Conservation (phyloP, 2,888 invertebrate species). For the Criorhina ranunculi region DNA sequence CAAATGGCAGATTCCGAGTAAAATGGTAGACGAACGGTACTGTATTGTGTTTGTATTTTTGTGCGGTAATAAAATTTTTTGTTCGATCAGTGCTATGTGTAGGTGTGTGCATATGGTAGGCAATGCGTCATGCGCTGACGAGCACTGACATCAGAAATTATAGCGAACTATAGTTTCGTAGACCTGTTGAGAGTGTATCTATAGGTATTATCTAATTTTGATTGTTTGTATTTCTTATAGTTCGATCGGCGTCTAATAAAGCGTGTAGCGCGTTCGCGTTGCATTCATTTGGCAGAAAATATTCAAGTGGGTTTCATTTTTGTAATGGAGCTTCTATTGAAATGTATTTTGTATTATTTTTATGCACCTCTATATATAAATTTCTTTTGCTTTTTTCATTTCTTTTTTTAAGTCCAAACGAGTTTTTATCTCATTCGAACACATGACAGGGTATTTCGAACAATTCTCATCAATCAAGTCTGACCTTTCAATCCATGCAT, state of each 20-base stretch:
- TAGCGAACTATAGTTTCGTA: constrained; percentile 18
- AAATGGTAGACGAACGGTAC: constrained; percentile 20
- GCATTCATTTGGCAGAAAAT: constrained; percentile 18
- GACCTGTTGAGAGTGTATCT: constrained; percentile 38
- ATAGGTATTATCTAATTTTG: constrained; percentile 43
- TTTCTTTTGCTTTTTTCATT: too few relatives aligned
- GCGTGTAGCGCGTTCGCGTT: constrained; percentile 11
- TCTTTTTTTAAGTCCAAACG: too few relatives aligned
- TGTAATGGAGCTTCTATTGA: background rate
- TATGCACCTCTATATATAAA: too few relatives aligned
- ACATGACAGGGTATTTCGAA: too few relatives aligned
- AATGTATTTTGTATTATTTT: too few relatives aligned
- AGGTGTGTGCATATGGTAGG: constrained; percentile 6
- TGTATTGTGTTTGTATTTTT: background rate
- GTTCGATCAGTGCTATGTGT: constrained; percentile 24
- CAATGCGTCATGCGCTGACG: constrained; percentile 52
- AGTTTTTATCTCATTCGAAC: too few relatives aligned
- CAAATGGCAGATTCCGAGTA: constrained; percentile 17
- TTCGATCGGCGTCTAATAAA: constrained; percentile 8
- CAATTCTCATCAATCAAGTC: too few relatives aligned
- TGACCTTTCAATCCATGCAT: too few relatives aligned
- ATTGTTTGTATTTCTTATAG: constrained; percentile 33
- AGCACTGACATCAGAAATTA: constrained; percentile 25
- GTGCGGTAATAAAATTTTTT: constrained; percentile 30
- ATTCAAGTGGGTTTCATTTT: background rate